A percentile compares a stretch with the other conserved stretches of the same genome.
Conservation (phyloP, 2,113 vertebrate species). For the Phrynosoma blainvillii region DNA sequence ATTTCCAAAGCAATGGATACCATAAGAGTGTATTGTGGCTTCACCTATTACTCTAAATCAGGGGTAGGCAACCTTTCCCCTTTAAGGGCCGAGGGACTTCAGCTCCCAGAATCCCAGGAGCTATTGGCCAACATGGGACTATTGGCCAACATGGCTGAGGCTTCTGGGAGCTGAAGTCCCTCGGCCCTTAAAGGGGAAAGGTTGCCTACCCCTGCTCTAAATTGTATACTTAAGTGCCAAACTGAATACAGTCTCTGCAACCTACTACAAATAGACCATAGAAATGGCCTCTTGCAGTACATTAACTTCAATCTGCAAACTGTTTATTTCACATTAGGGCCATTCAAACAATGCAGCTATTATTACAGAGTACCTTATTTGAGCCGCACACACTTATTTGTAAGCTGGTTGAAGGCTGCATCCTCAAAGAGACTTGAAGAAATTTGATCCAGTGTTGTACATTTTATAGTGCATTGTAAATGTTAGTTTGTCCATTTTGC, state of each 20-base stretch:
- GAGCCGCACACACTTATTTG: background rate
- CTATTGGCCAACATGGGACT: no score
- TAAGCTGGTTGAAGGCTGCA: background rate
- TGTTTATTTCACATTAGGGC: background rate
- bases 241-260: background rate
- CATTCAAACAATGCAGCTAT: background rate
- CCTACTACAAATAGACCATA: background rate
- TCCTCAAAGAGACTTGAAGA: background rate
- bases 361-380: background rate
- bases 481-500: background rate
- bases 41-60: background rate
- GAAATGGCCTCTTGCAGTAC: background rate
- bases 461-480: background rate
- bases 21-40: background rate
- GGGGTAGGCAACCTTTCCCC: no score
- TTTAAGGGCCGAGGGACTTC: no score
- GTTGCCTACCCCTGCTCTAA: no score
- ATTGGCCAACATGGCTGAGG: no score
- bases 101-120: no score
- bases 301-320: background rate
- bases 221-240: background rate
- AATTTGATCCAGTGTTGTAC: background rate
- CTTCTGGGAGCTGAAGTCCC: no score
- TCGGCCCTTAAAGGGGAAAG: no score
- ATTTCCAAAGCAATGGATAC: background rate